Evolutionary conservation across 2,113 vertebrate species (phyloP), one percentile per base, ranked within the genome.

Genomic region (Entomyzon cyanotis): DNA sequence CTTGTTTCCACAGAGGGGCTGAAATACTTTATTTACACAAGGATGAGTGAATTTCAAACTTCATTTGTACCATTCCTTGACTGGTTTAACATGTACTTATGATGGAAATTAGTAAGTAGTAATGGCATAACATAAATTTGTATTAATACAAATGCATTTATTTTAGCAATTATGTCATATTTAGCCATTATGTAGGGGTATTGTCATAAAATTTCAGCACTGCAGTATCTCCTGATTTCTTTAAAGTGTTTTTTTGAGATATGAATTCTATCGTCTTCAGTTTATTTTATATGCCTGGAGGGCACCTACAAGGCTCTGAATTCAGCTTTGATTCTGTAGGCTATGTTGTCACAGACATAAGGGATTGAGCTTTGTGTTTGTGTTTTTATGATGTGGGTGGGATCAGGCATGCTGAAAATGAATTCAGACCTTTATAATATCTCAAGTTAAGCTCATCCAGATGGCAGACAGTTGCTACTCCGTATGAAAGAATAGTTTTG

Each of bases 361-460:
- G 75, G 70, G 75, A 77, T 15, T 90, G 71, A 69, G 67, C 35
- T 76, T 82, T 75, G 18, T 89, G 21, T 62, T 74, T 78, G 30
- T 73, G 16, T 41, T 88, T 92, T 88, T 83, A 28, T 74, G 68
- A 63, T 86, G 60, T 92, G 79, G 83, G 60, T 90, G 64, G 71
- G 42, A 80, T 86, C 41, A 62, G 59, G 58, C 63, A 62, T 27
- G 42, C 28, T 0, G 8, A 90, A 90, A 94, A 83, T 80, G 1
- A 85, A 90, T 92, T 85, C 63, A 92, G n/a, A 88, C 55, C 39
- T 93, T 82, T 73, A 46, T 86, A 77, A 9, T 46, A 63, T 80
- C 75, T 33, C 62, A 87, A 91, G 63, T 74, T 62, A 92, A 90
- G 35, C 79, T 93, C n/a, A 70, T 70, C 71, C 94, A 88, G 88